Base-by-base conservation (phyloP, 2,113 vertebrate genomes). In the Progne subis region DNA sequence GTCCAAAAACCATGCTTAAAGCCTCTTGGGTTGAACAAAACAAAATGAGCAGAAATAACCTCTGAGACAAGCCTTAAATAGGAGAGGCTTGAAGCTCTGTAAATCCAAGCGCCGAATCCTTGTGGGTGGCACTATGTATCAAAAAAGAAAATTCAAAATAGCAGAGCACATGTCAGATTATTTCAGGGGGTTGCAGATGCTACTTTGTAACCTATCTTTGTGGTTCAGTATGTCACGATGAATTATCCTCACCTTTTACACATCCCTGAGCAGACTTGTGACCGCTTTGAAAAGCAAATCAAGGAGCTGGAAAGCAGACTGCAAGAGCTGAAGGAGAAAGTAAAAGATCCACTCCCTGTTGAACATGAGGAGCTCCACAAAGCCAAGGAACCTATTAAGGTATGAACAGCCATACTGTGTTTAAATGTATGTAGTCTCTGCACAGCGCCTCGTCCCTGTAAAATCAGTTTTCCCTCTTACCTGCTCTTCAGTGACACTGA, bases 251-350 rank as follows among this genome's bases (percentile, higher is more conserved):
- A 92, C 8, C 15, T 86, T 84, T 68, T 69, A 26, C 97, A 31
- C n/a, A 32, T 72, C 82, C 71, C 50, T 56, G 91, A 91, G 71
- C 94, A 99, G 99, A 98, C 96, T 72, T 99, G 99, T 98, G 97
- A 98, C 72, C 94, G 39, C 77, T 99, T 98, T 90, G 98, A 98
- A 97, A 92, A 96, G 31, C 97, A 97, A 74, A 97, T 98, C 17
- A 96, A 97, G 21, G 97, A 98, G 74, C 70, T 98, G 74, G 81
- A 95, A 90, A 94, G 95, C 86, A 96, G 82, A 47, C 97, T 99
- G 82, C 96, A 88, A 31, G 96, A 98, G 52, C 67, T 98, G 60
- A 98, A 98, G 87, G 96, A 94, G 86, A 98, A 96, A 70, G 82
- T 98, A 39, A 97, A 98, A 95, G 96, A 97, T 57, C 94, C 97